Base-by-base conservation (phyloP, 2,113 vertebrate species). In the Chelonoidis abingdonii region DNA sequence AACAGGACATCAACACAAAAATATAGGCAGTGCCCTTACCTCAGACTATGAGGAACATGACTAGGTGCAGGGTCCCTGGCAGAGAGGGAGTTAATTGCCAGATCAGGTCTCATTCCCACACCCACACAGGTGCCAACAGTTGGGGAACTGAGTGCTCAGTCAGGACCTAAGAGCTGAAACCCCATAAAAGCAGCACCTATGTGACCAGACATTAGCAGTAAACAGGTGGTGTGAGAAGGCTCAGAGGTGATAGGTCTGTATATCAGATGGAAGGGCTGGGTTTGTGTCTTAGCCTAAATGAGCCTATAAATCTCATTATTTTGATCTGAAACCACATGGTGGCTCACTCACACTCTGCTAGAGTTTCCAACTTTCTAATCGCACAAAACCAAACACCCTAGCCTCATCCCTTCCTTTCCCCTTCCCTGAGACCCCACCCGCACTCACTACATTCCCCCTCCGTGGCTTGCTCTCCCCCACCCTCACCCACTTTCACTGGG, bases 261-360 rank as follows among this genome's bases (percentile, higher is more conserved):
- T 59, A 90, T 84, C 87, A 79, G 52, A 52, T 75, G 56, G 84
- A 90, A 56, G 57, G 90, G 81, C 13, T 88, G 84, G 80, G 80
- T 21, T 81, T 80, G 92, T 75, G 83, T 76, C 75, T 87, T 50
- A 82, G 88, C 82, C 90, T 53, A 92, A 80, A 83, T 83, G 41
- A 85, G 78, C 90, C 82, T 83, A 22, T 80, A 88, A 88, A 85
- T 90, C 88, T 57, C 53, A 85, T 88, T 88, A 90, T 92, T 92
- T 83, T 90, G 54, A 0, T 88, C 69, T 81, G 83, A 44, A 91
- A 80, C 57, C 11, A 59, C 57, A 29, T 29, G 27, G 57, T 59
- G 57, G 57, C 57, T 59, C 57, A 29, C 27, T 59, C 27, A 59
- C 57, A 29, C 57, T 59, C 11, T 29, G 29, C 57, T 84, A 95